phyloP scores from a whole-genome alignment of 1,140 invertebrate species.

The Trypoxylus dichotomus region DNA sequence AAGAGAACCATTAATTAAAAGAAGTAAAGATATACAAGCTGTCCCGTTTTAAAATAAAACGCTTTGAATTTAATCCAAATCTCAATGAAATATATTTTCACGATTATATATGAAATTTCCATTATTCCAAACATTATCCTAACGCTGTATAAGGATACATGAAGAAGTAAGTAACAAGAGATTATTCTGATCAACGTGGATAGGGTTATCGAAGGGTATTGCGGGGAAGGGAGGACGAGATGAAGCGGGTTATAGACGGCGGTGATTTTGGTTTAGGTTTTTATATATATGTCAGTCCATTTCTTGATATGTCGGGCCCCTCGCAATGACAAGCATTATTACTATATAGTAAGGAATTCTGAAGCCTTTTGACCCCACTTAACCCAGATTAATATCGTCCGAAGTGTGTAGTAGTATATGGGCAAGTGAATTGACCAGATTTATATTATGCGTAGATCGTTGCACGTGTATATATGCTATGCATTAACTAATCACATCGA shows the following conservation, averaged over 20 bases:
- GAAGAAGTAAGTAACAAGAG: neutral
- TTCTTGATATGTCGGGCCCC: neutral
- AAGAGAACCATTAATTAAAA: too few species aligned
- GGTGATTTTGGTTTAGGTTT: neutral
- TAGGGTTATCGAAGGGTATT: neutral
- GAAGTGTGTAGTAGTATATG: slow-evolving; percentile 36
- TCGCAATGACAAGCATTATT: slow-evolving; percentile 14
- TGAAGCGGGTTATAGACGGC: neutral
- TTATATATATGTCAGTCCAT: neutral
- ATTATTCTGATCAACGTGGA: neutral
- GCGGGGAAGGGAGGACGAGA: neutral
- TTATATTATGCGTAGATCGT: slow-evolving; percentile 23
- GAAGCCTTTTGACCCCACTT: slow-evolving; percentile 53
- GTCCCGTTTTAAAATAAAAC: too few species aligned
- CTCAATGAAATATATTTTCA: too few species aligned
- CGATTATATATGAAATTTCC: too few species aligned
- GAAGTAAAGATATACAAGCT: too few species aligned
- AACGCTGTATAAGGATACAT: neutral
- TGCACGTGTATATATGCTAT: neutral
- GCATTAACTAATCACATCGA: neutral
- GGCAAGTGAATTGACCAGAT: slow-evolving; percentile 34
- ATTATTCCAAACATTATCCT: too few species aligned
- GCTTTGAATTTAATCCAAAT: too few species aligned
- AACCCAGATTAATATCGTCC: slow-evolving; percentile 48
- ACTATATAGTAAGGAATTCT: slow-evolving; percentile 44